Conservation (phyloP, 2,113 vertebrate genomes). For the Leucoraja erinaceus region DNA sequence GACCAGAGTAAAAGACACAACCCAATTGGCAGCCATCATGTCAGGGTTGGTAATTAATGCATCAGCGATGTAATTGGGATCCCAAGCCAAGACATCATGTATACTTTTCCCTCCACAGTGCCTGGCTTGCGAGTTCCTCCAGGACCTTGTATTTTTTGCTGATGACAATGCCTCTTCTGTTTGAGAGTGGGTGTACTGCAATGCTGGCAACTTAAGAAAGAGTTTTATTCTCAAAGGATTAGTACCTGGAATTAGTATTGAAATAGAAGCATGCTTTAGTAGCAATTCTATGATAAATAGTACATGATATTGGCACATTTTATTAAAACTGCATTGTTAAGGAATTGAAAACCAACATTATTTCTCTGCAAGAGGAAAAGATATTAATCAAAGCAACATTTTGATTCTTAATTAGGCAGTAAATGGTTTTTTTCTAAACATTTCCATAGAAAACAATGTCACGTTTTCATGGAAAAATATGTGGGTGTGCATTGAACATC, state of each 20-base stretch:
- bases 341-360: neutral
- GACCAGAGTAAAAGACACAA: neutral
- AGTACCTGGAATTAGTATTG: neutral
- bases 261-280: constrained; percentile 24
- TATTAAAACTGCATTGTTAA: neutral
- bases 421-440: neutral
- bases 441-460: neutral
- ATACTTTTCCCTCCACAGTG: too few relatives aligned
- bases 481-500: neutral
- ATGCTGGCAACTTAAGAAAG: neutral
- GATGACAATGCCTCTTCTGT: neutral
- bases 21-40: neutral
- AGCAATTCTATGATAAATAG: neutral
- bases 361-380: neutral
- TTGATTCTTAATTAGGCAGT: constrained; percentile 26
- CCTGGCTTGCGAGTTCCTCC: too few relatives aligned
- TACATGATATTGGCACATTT: constrained; percentile 1
- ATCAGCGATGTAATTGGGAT: neutral
- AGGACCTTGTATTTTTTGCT: too few relatives aligned
- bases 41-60: neutral
- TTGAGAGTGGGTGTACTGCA: neutral
- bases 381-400: neutral
- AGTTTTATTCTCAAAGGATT: constrained; percentile 19
- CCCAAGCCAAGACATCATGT: too few relatives aligned
- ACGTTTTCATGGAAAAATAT: neutral